phyloP scores from a whole-genome alignment of 2,797 vertebrate species.

The Telmatherina bonti region DNA sequence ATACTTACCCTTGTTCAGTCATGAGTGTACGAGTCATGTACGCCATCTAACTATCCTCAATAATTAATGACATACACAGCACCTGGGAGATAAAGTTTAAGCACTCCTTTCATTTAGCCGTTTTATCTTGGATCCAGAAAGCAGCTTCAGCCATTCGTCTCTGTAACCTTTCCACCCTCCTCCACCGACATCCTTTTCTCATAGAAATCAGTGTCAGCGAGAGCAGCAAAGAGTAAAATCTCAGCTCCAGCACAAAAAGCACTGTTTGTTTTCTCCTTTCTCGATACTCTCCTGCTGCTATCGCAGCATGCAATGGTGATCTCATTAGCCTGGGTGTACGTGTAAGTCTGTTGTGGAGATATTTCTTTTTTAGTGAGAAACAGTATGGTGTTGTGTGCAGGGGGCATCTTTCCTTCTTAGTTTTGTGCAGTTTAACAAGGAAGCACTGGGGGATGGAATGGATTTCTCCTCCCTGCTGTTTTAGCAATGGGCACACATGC shows the following conservation, averaged over 20 bases:
- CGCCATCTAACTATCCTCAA: constrained; percentile 13
- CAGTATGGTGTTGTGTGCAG: constrained; percentile 52
- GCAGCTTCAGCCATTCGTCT: constrained; percentile 10
- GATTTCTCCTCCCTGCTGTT: constrained; percentile 63
- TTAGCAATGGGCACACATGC: constrained; percentile 22
- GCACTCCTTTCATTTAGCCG: constrained; percentile 11
- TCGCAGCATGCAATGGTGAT: constrained; percentile 62
- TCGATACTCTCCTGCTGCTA: constrained; percentile 55
- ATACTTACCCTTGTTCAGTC: constrained; percentile 21
- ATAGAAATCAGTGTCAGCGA: constrained; percentile 7
- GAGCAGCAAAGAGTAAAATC: constrained; percentile 42
- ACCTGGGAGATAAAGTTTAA: constrained; percentile 29
- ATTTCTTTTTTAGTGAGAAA: constrained; percentile 47
- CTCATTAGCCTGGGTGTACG: constrained; percentile 63
- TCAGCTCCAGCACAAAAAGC: constrained; percentile 52
- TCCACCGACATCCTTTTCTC: not conserved
- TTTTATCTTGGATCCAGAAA: constrained; percentile 24
- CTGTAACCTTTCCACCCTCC: constrained; percentile 6
- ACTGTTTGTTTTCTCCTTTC: constrained; percentile 57
- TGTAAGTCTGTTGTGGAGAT: constrained; percentile 44
- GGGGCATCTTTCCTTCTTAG: constrained; percentile 41
- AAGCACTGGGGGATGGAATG: constrained; percentile 64
- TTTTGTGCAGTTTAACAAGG: constrained; percentile 60
- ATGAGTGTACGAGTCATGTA: constrained; percentile 23
- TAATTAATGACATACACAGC: constrained; percentile 9